phyloP scores from a whole-genome alignment of 2,797 vertebrate genomes.

The Xiphophorus birchmanni region DNA sequence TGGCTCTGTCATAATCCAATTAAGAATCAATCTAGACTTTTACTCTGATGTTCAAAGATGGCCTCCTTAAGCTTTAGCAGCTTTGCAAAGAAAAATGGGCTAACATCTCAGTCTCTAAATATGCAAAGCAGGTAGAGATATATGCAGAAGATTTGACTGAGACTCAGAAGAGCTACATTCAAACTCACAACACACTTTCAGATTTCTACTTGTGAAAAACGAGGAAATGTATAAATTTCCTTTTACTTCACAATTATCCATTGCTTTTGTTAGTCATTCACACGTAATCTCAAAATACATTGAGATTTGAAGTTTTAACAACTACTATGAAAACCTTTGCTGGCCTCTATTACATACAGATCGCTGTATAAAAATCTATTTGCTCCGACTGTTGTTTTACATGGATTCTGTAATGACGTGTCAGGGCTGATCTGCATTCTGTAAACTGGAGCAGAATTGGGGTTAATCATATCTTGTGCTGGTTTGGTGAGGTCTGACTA shows the following conservation, averaged over 20 bases:
- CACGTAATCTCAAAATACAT: background rate
- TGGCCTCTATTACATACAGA: background rate
- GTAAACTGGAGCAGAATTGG: background rate
- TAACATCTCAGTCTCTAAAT: background rate
- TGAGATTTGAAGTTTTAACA: background rate
- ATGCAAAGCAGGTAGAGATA: background rate
- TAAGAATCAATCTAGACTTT: background rate
- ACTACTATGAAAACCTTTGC: background rate
- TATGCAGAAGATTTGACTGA: background rate
- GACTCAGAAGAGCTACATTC: background rate
- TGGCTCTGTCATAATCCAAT: background rate
- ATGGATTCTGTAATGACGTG: background rate
- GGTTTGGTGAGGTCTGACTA: constrained; percentile 11
- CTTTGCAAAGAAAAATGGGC: background rate
- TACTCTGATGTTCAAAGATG: background rate
- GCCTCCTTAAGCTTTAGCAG: background rate
- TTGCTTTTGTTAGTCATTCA: too few species aligned
- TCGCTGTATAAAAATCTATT: background rate
- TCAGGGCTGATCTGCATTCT: background rate
- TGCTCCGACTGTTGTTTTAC: background rate
- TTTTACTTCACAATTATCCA: too few species aligned
- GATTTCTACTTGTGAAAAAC: background rate
- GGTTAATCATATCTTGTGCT: background rate
- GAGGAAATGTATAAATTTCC: background rate
- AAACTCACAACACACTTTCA: background rate